Evolutionary conservation across 2,888 invertebrate species (phyloP).

Genomic region (Phoronis australis): DNA sequence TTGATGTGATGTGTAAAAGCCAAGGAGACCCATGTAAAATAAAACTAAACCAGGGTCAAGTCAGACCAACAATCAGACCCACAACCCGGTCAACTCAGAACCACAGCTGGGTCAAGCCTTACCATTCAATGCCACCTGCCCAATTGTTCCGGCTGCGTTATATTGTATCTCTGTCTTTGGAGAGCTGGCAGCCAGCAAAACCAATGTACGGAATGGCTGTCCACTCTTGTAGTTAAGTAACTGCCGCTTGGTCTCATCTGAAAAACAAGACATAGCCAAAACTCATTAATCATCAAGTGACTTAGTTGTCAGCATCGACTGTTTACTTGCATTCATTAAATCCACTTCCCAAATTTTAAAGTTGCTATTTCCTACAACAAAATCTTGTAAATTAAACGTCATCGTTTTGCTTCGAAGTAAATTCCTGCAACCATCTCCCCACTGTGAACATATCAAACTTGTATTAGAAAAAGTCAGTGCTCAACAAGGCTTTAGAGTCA

Average conservation of each 20-base stretch:
- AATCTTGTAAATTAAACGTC: too few species aligned
- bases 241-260: constrained; percentile 29
- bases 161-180: constrained; percentile 31
- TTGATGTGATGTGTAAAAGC: too few species aligned
- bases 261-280: constrained; percentile 6
- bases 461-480: too few species aligned
- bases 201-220: constrained; percentile 25
- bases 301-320: neutral
- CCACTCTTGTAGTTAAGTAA: constrained; percentile 24
- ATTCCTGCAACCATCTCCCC: too few species aligned
- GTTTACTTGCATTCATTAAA: neutral
- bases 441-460: too few species aligned
- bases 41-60: too few species aligned
- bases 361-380: neutral
- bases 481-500: too few species aligned
- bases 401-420: too few species aligned
- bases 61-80: too few species aligned
- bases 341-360: neutral
- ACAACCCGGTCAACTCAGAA: too few species aligned
- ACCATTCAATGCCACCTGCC: constrained; percentile 33
- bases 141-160: constrained; percentile 40
- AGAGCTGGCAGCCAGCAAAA: constrained; percentile 28
- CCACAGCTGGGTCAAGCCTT: too few species aligned
- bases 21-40: too few species aligned
- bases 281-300: neutral